Evolutionary conservation across 2,888 invertebrate species (phyloP), one percentile per base, ranked within the genome.

Genomic region (Yponomeuta sedellus): DNA sequence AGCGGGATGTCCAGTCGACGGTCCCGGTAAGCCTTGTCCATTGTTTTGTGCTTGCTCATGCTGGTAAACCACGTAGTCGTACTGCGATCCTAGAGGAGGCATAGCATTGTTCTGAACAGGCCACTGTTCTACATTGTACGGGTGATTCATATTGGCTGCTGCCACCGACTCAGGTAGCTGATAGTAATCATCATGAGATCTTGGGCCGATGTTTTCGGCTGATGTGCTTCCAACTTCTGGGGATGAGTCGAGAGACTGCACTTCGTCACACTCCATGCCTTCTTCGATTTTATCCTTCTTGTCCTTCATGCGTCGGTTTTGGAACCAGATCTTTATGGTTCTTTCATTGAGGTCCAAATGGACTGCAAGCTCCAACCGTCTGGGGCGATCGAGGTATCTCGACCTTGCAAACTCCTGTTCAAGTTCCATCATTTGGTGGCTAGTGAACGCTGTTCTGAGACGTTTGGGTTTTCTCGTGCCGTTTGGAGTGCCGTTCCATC

Each of bases 301-400:
- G 73, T 77, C 82, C 70, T 94, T 93, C 94, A 95, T 95, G 0
- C 95, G 80, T 0, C 94, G 85, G 76, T 95, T 95, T 76, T 95
- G 95, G 77, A 95, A 95, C 95, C 95, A 95, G 59, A 95, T 94
- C 79, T 95, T 95, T 66, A 95, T 94, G 76, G 95, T 95, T 20
- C 94, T 81, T 73, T 95, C 95, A 10, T 93, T 90, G 6, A 95
- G 85, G 66, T 83, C 85, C 0, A 95, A 82, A 1, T 84, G 73
- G 0, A 91, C 79, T 0, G 95, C 94, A 82, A 97, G 89, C 73
- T 95, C 94, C 22, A 95, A 94, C 11, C 97, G 89, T 8, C 95
- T 88, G 0, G 94, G 93, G 28, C 96, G 92, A 73, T 95, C 95
- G 0, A 97, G 82, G 76, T 96, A 97, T 58, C 93, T 92, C 61